Evolutionary conservation across 2,113 vertebrate genomes (phyloP), one percentile per base, ranked within the genome.

Genomic region (Syrmaticus mikado): DNA sequence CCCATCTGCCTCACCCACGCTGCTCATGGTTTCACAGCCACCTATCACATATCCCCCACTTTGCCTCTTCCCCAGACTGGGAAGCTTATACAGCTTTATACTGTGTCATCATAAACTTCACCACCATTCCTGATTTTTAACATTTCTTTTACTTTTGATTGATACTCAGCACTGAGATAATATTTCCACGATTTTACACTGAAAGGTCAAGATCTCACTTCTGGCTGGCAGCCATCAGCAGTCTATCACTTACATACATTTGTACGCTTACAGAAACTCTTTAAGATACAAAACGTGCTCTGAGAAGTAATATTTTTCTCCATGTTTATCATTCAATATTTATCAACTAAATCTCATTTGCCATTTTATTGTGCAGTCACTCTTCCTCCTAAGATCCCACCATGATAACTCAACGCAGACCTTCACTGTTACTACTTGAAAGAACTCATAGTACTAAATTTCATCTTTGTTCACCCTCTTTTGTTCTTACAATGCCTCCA

Each of bases 11-110:
- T 48, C 57, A 72, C 38, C 65, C 60, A 43, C 45, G 15, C 40
- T 10, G 15, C 15, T 55, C 7, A 0, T 5, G 21, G 43, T 82
- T 71, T 52, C 66, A 43, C 24, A 52, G 24, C 25, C 32, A 61
- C 20, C 40, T 30, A 32, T 27, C 25, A 66, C 0, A 0, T 24
- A 65, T n/a, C 11, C 12, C 22, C 34, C 20, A 40, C 18, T 16
- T 0, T 52, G 57, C 18, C 52, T 72, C 16, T 34, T 53, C 27
- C 45, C 64, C 36, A 22, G 32, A 45, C 38, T 19, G 22, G 53
- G 41, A 22, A 73, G 28, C 48, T 50, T 32, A 24, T 0, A 57
- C 24, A 61, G 53, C 46, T 89, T 85, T 41, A 60, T 25, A 15
- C 4, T 27, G 38, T 15, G 25, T 12, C 43, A 45, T 15, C 34